Conservation (phyloP, 2,113 vertebrate species). For the Illadopsis cleaveri region DNA sequence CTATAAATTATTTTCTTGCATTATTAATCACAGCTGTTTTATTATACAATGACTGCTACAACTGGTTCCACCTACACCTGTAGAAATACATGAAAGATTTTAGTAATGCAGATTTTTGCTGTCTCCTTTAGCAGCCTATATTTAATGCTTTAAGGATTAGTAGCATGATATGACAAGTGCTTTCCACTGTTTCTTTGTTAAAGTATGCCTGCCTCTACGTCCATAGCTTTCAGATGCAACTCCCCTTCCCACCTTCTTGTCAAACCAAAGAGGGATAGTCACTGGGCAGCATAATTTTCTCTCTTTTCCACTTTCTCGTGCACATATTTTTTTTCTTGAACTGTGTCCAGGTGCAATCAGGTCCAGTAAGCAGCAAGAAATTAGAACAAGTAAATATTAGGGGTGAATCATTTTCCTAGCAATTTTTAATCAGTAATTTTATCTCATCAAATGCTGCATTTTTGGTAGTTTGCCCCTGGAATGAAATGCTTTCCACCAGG, state of each 20-base stretch:
- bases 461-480: neutral
- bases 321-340: neutral
- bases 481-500: neutral
- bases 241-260: conserved; percentile 2
- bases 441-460: neutral
- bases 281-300: neutral
- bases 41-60: conserved; percentile 33
- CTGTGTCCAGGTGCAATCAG: neutral
- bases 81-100: conserved; percentile 56
- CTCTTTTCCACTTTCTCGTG: neutral
- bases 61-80: conserved; percentile 42
- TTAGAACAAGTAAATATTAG: neutral
- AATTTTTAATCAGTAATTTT: neutral
- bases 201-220: neutral
- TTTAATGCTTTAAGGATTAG: conserved; percentile 59
- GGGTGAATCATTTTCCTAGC: neutral
- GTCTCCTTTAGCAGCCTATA: conserved; percentile 60
- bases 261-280: neutral
- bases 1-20: conserved; percentile 52
- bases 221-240: conserved; percentile 26
- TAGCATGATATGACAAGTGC: conserved; percentile 56
- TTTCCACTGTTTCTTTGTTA: conserved; percentile 52
- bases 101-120: conserved; percentile 59
- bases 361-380: neutral
- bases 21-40: conserved; percentile 43